Evolutionary conservation across 2,888 invertebrate species (phyloP), one percentile per base, ranked within the genome.

Genomic region (Heliconius ismenius): DNA sequence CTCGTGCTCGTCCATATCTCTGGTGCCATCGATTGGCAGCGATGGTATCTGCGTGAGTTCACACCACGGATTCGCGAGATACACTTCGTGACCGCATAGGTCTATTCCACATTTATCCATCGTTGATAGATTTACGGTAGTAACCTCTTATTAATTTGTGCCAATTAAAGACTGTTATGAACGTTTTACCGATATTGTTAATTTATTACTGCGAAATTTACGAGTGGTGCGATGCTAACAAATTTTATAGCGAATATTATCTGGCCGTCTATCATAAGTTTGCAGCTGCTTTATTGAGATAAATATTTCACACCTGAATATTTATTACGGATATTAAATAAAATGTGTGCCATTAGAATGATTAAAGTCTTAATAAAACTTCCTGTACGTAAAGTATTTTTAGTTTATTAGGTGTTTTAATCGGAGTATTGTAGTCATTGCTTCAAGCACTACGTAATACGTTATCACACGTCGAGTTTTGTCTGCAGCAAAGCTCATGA

Each of bases 1-100:
- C 77, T 78, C 80, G 81, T 82, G 82, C 81, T 65, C 68, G 79
- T 69, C 76, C 26, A 70, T 84, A 84, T 85, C 84, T 78, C 74
- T 78, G 76, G 78, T 81, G 83, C 80, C 83, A 84, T 86, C 86
- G 79, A 80, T 81, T 79, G 81, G 73, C 78, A 68, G 81, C 77
- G 87, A 87, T 87, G 80, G 72, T 80, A 88, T 88, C 87, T 78
- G 62, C 73, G 62, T 81, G 82, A 84, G 80, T 88, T 87, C 85
- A 86, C 87, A 86, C 87, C 82, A 75, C 76, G 69, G 81, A 82
- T 83, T 79, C 78, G 15, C 78, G 49, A 81, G 82, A 82, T 82
- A 79, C 77, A 73, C 76, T 76, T 78, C 80, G 80, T 81, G 79
- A 80, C 76, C 76, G 65, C 49, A 77, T 77, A 80, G 80, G 69